Percentiles rank a stretch among this genome's conserved stretches.
phyloP scores from a whole-genome alignment of 2,113 vertebrate species.

The Chionomys nivalis region DNA sequence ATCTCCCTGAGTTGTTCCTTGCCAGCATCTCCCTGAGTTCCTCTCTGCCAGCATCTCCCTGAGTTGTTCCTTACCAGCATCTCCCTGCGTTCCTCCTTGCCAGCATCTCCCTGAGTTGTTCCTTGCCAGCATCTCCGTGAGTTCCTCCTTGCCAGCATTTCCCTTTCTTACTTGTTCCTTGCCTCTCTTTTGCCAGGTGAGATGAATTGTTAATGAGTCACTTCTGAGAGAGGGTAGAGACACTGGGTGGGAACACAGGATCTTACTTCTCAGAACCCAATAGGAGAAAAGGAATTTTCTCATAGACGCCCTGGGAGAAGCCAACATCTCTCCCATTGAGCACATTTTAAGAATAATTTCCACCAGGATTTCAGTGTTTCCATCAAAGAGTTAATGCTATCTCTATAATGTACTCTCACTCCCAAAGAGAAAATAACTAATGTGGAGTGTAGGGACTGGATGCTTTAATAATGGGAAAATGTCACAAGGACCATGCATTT shows the following conservation, averaged over 20 bases:
- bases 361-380: neutral
- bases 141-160: neutral
- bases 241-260: neutral
- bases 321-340: neutral
- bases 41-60: neutral
- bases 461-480: conserved; percentile 63
- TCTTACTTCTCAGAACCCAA: neutral
- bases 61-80: neutral
- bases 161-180: neutral
- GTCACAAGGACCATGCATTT: conserved; percentile 23
- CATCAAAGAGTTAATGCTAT: conserved; percentile 35
- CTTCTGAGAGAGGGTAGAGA: neutral
- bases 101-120: neutral
- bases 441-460: neutral
- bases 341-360: neutral
- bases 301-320: neutral
- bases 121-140: too few relatives aligned
- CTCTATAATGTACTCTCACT: conserved; percentile 32
- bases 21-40: too few relatives aligned
- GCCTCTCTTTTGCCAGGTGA: neutral
- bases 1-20: neutral
- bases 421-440: conserved; percentile 52
- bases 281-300: neutral
- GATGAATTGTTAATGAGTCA: neutral
- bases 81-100: neutral